Evolutionary conservation across 2,888 invertebrate genomes (phyloP).

Genomic region (Lasioglossum figueresi): DNA sequence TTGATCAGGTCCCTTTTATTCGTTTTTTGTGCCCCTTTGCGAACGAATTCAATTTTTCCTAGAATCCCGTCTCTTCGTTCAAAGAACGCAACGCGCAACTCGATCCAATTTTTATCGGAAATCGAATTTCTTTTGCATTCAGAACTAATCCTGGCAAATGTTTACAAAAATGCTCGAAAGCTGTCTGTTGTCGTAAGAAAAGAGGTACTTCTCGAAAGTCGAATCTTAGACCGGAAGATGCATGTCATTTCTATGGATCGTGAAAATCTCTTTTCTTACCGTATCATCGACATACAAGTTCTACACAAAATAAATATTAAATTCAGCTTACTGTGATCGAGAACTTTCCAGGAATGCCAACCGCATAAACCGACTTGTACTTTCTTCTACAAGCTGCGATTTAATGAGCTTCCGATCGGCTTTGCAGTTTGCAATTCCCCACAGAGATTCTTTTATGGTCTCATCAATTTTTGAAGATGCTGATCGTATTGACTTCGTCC

Average conservation of each 20-base stretch:
- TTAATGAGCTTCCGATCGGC: background rate
- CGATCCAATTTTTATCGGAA: background rate
- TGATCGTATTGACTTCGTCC: background rate
- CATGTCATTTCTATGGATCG: background rate
- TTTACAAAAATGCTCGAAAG: background rate
- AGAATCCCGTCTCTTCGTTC: background rate
- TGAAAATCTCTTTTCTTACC: background rate
- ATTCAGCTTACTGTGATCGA: background rate
- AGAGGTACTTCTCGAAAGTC: background rate
- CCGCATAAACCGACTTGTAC: too few species aligned
- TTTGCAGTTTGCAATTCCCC: background rate
- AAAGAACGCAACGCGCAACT: background rate
- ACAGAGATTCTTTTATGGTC: background rate
- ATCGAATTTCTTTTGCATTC: background rate
- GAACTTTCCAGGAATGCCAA: background rate
- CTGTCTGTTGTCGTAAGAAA: background rate
- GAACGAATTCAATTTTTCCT: background rate
- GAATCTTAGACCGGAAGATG: too few species aligned
- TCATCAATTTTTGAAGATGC: background rate
- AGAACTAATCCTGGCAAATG: background rate
- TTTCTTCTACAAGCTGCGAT: background rate
- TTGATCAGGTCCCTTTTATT: slow-evolving; percentile 37
- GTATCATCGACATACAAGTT: background rate
- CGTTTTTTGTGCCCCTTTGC: background rate
- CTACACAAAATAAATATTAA: background rate